phyloP scores from a whole-genome alignment of 2,113 vertebrate species.

The Daboia siamensis region DNA sequence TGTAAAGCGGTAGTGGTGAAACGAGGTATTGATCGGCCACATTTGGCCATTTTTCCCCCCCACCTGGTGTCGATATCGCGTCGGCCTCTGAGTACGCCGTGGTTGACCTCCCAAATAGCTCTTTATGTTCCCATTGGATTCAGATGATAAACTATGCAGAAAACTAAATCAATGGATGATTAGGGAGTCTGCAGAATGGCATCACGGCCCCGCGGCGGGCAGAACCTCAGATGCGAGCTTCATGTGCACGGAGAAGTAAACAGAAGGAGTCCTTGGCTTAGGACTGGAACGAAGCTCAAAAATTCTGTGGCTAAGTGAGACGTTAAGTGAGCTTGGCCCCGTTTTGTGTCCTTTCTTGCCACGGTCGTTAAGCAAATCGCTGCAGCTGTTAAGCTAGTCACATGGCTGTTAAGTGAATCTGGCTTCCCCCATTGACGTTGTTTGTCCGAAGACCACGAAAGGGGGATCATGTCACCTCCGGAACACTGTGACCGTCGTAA shows the following conservation, averaged over 20 bases:
- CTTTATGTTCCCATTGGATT: constrained; percentile 94
- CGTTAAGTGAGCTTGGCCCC: not conserved
- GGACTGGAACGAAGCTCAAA: not conserved
- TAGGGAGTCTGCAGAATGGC: constrained; percentile 97
- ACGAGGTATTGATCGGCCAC: constrained; percentile 98
- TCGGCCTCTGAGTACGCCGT: constrained; percentile 87
- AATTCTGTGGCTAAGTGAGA: not conserved
- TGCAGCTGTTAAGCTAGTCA: no score
- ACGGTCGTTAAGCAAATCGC: not conserved
- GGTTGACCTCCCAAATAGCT: constrained; percentile 94
- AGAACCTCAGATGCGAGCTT: constrained; percentile 72
- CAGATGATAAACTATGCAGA: constrained; percentile 96
- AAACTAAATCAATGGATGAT: constrained; percentile 98
- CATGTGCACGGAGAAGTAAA: constrained; percentile 61
- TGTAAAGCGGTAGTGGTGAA: constrained; percentile 91
- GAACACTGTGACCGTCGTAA: no score
- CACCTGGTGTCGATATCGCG: constrained; percentile 90
- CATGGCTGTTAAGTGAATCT: not conserved
- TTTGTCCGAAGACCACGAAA: no score
- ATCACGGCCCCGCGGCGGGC: constrained; percentile 78
- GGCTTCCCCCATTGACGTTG: no score
- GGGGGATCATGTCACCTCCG: no score
- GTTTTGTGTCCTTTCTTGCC: not conserved
- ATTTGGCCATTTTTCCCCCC: constrained; percentile 99
- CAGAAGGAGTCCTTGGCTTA: not conserved